Evolutionary conservation across 2,113 vertebrate genomes (phyloP).

Genomic region (Brachyhypopomus occidentalis): DNA sequence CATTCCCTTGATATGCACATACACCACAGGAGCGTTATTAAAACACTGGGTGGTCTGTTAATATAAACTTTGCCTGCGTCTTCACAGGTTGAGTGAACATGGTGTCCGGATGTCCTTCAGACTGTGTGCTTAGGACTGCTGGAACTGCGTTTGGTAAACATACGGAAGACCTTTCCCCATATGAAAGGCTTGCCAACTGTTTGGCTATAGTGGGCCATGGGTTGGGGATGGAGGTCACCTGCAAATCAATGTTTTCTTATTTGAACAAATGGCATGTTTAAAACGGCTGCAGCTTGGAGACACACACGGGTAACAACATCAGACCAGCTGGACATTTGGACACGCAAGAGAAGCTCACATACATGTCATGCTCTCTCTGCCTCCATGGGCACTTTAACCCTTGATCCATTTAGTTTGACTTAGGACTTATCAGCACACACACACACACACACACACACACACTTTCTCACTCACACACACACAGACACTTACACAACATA

Average conservation of each 20-base stretch:
- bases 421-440: conserved; percentile 35
- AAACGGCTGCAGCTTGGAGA: no score
- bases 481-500: conserved; percentile 36
- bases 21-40: conserved; percentile 43
- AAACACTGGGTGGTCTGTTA: conserved; percentile 36
- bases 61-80: conserved; percentile 19
- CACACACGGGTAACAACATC: no score
- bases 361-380: neutral
- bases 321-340: neutral
- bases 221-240: neutral
- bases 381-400: conserved; percentile 36
- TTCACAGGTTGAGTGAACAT: neutral
- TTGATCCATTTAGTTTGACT: conserved; percentile 43
- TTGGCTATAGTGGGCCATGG: neutral
- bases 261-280: neutral
- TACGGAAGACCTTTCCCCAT: neutral
- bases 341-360: neutral
- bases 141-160: neutral
- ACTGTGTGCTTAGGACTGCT: conserved; percentile 12
- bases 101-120: neutral
- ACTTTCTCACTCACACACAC: conserved; percentile 14
- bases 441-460: conserved; percentile 43
- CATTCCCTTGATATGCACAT: neutral
- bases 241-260: neutral
- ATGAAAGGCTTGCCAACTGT: neutral